These are phyloP conservation scores for Chanos chanos DNA, from an alignment of 2,797 vertebrate species.

Conservation along the genomic window DNA sequence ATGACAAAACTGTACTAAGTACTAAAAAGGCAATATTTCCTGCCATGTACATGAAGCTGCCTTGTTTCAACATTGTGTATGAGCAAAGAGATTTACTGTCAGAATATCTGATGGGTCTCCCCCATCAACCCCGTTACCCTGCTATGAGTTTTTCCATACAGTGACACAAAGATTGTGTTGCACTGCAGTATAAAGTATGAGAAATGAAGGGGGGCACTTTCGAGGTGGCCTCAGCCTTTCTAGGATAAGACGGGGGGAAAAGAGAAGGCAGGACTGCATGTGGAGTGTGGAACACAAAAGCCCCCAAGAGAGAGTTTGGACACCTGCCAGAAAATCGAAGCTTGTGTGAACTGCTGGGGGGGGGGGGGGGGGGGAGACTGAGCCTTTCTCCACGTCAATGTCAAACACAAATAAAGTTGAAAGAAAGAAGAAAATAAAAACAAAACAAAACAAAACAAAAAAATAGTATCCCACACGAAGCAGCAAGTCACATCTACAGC, in stretches of 20 bases:
- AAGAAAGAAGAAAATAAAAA: no score
- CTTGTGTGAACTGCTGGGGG: slow-evolving; percentile 54
- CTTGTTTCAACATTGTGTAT: neutral
- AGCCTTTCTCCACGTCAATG: slow-evolving; percentile 48
- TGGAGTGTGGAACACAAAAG: slow-evolving; percentile 22
- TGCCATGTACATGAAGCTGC: neutral
- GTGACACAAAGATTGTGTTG: neutral
- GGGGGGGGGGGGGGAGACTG: no score
- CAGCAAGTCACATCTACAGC: slow-evolving; percentile 25
- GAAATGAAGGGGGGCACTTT: slow-evolving; percentile 6
- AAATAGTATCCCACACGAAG: slow-evolving; percentile 25
- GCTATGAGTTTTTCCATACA: no score
- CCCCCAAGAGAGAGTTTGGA: slow-evolving; percentile 42
- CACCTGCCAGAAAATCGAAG: slow-evolving; percentile 41
- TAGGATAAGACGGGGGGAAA: slow-evolving; percentile 33
- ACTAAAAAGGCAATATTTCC: slow-evolving; percentile 2
- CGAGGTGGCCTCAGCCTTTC: slow-evolving; percentile 28
- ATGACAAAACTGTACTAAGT: slow-evolving; percentile 12
- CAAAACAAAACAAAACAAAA: no score
- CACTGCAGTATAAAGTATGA: slow-evolving; percentile 5
- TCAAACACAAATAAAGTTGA: slow-evolving; percentile 43
- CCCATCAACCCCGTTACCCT: no score
- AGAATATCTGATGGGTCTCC: no score
- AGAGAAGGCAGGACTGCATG: slow-evolving; percentile 19
- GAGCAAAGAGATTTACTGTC: neutral